Base-by-base conservation (phyloP, 1,140 invertebrate species). In the Trialeurodes vaporariorum region DNA sequence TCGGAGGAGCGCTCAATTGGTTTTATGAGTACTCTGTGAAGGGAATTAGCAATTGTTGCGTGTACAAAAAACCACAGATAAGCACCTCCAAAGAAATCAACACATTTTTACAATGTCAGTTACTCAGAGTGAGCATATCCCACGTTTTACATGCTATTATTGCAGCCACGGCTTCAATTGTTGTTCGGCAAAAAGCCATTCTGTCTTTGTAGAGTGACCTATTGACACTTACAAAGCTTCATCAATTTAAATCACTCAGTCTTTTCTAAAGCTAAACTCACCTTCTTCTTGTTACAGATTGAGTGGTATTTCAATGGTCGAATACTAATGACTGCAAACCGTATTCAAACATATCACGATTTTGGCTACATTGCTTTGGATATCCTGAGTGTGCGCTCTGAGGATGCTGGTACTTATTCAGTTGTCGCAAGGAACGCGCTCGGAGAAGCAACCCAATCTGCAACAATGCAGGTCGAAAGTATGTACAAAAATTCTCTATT, bases 331-430 rank as follows among this genome's bases (percentile, higher is more conserved):
- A 85, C 85, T 61, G 92, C 92, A 25, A 93, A 90, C 75, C 84
- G 92, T 73, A 93, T 93, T 72, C 90, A 95, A 77, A 94, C 90
- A 9, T 93, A 94, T 77, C 89, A 96, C 73, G 94, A 98, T 78
- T 97, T 97, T 79, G 94, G 94, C 67, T 96, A 96, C 74, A 93
- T 97, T 9, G 90, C 93, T 60, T 83, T 98, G 69, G 94, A 98
- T 75, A 95, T 98, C 72, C 81, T 92, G 66, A 91, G 89, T 77
- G 93, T 96, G 11, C 81, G 91, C 49, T 83, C 86, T 27, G 90
- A 93, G 76, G 93, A 96, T 79, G 85, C 88, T 72, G 93, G 93
- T 58, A 86, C 87, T 5, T 94, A 95, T 75, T 92, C 90, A 0
- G 91, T 94, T 34, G 86, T 93, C 40, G 92, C 92, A n/a, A 86